phyloP scores from a whole-genome alignment of 2,888 invertebrate genomes.

The Ferdinandea cuprea region DNA sequence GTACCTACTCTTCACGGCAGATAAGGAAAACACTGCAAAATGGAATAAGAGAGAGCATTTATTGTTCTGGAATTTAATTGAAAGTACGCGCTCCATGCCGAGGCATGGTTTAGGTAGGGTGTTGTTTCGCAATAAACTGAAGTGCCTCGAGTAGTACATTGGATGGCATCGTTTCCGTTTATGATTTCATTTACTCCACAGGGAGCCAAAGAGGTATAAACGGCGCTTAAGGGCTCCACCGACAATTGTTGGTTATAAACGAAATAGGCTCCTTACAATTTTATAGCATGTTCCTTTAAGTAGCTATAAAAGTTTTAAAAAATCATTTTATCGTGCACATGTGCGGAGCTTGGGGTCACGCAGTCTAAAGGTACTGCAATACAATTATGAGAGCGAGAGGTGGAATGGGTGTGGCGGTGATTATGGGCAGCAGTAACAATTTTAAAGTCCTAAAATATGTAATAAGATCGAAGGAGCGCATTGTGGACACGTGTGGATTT shows the following conservation, averaged over 20 bases:
- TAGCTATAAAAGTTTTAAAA: conserved; percentile 38
- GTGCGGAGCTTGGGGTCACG: conserved; percentile 17
- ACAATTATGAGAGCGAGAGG: background rate
- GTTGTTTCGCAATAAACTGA: conserved; percentile 3
- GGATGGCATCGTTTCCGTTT: conserved; percentile 47
- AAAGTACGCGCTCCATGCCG: conserved; percentile 4
- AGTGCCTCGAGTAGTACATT: conserved; percentile 2
- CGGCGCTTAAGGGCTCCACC: conserved; percentile 17
- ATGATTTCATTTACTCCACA: conserved; percentile 38
- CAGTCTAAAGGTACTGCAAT: background rate
- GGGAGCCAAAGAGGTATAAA: background rate
- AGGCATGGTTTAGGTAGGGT: conserved; percentile 6
- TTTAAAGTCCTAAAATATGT: conserved; percentile 20
- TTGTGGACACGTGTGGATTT: too few relatives aligned
- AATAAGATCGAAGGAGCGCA: too few relatives aligned
- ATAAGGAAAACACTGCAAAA: background rate
- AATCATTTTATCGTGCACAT: conserved; percentile 23
- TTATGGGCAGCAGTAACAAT: conserved; percentile 18
- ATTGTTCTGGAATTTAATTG: conserved; percentile 28
- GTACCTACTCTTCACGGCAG: background rate
- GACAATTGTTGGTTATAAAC: conserved; percentile 42
- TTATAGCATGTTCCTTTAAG: conserved; percentile 48
- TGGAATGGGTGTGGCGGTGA: background rate
- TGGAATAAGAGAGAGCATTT: background rate
- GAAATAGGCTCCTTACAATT: conserved; percentile 35